phyloP scores from a whole-genome alignment of 1,140 invertebrate species.

The Cotesia glomerata region DNA sequence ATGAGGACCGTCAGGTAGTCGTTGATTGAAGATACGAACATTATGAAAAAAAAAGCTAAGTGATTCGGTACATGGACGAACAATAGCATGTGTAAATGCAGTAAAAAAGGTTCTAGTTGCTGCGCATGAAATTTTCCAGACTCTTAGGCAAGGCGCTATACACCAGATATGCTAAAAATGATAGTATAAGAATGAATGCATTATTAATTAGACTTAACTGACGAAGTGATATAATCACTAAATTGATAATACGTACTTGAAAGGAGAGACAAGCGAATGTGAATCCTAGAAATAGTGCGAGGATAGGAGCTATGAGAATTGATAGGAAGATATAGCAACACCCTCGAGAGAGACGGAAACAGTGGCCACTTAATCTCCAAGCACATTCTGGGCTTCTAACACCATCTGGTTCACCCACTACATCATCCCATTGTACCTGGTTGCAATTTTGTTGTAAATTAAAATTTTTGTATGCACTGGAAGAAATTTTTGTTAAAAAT shows the following conservation, averaged over 20 bases:
- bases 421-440: slow-evolving; percentile 78
- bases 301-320: slow-evolving; percentile 70
- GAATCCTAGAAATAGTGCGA: slow-evolving; percentile 73
- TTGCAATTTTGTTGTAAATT: neutral
- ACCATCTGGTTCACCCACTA: slow-evolving; percentile 79
- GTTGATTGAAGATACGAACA: slow-evolving; percentile 68
- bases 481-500: too few relatives aligned
- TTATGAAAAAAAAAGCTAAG: slow-evolving; percentile 71
- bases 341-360: slow-evolving; percentile 72
- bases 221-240: neutral
- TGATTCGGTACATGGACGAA: slow-evolving; percentile 69
- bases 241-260: slow-evolving; percentile 62
- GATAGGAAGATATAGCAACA: slow-evolving; percentile 76
- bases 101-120: slow-evolving; percentile 66
- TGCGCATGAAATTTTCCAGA: slow-evolving; percentile 73
- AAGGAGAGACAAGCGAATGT: slow-evolving; percentile 79
- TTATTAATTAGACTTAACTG: too few relatives aligned
- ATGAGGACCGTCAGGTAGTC: slow-evolving; percentile 55
- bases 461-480: neutral
- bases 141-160: slow-evolving; percentile 69
- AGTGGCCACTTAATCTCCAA: slow-evolving; percentile 74
- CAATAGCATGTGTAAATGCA: slow-evolving; percentile 67
- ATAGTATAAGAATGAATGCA: neutral
- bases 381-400: slow-evolving; percentile 76
- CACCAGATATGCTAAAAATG: slow-evolving; percentile 76